A percentile compares a stretch with the other conserved stretches of the same genome.
phyloP scores from a whole-genome alignment of 2,797 vertebrate species.

The Acipenser transmontanus region DNA sequence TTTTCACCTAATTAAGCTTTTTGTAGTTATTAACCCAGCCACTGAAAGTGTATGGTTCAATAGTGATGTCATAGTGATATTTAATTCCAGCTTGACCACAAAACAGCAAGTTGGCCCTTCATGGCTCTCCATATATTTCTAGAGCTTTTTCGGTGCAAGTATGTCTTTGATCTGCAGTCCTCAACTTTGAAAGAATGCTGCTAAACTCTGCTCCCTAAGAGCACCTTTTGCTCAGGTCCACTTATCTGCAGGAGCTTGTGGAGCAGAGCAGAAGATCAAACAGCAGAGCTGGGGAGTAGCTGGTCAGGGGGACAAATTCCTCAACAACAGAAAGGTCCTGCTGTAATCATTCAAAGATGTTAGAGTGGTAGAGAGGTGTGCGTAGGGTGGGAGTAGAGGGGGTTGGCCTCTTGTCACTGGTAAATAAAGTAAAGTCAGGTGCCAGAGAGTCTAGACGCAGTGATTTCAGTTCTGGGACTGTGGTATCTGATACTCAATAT shows the following conservation, averaged over 20 bases:
- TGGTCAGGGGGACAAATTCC: constrained; percentile 53
- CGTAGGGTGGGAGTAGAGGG: constrained; percentile 47
- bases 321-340: constrained; percentile 56
- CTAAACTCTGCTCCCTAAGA: constrained; percentile 30
- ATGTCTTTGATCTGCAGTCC: constrained; percentile 59
- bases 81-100: constrained; percentile 56
- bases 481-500: constrained; percentile 93
- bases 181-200: constrained; percentile 59
- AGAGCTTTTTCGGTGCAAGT: constrained; percentile 34
- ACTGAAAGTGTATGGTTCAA: constrained; percentile 58
- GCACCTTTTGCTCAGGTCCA: constrained; percentile 40
- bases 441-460: constrained; percentile 97
- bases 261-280: constrained; percentile 74
- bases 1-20: constrained; percentile 67
- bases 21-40: constrained; percentile 62
- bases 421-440: constrained; percentile 93
- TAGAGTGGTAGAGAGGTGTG: constrained; percentile 55
- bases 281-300: constrained; percentile 55
- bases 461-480: constrained; percentile 84
- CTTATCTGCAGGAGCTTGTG: constrained; percentile 62
- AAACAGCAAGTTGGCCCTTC: constrained; percentile 46
- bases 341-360: constrained; percentile 83
- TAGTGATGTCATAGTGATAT: constrained; percentile 60
- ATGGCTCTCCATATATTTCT: constrained; percentile 51
- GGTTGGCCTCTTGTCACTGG: constrained; percentile 80